phyloP scores from a whole-genome alignment of 2,888 invertebrate genomes.

The Platerodrilus igneus region DNA sequence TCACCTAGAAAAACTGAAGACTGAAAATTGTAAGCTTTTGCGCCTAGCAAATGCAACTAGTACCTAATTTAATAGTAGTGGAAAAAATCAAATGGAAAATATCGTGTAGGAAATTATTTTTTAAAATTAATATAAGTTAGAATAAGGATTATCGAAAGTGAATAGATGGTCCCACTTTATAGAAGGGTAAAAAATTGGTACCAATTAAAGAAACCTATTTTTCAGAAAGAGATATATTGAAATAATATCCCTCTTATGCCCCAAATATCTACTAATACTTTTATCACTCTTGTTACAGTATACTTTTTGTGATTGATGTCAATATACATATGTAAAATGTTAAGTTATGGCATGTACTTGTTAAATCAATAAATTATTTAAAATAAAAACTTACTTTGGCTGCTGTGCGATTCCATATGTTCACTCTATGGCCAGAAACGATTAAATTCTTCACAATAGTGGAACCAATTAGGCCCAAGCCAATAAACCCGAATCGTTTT shows the following conservation, averaged over 20 bases:
- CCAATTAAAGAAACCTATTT: no score
- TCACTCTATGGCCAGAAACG: constrained; percentile 88
- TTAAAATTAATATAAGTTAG: no score
- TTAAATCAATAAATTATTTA: constrained; percentile 24
- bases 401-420: constrained; percentile 90
- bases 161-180: no score
- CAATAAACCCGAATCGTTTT: constrained; percentile 90
- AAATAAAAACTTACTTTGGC: constrained; percentile 69
- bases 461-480: constrained; percentile 92
- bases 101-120: constrained; percentile 15
- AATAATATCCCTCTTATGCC: not conserved
- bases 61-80: constrained; percentile 18
- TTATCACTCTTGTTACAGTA: constrained; percentile 33
- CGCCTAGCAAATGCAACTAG: constrained; percentile 19
- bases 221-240: no score
- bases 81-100: constrained; percentile 9
- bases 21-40: constrained; percentile 19
- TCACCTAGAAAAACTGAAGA: constrained; percentile 19
- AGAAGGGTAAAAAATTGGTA: no score
- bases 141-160: no score
- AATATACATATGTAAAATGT: constrained; percentile 28
- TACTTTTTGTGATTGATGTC: constrained; percentile 38
- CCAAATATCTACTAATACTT: constrained; percentile 29
- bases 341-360: constrained; percentile 30
- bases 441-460: constrained; percentile 93